These are phyloP conservation scores for Hetaerina titia DNA, from an alignment of 2,888 invertebrate species.

Conservation along the genomic window DNA sequence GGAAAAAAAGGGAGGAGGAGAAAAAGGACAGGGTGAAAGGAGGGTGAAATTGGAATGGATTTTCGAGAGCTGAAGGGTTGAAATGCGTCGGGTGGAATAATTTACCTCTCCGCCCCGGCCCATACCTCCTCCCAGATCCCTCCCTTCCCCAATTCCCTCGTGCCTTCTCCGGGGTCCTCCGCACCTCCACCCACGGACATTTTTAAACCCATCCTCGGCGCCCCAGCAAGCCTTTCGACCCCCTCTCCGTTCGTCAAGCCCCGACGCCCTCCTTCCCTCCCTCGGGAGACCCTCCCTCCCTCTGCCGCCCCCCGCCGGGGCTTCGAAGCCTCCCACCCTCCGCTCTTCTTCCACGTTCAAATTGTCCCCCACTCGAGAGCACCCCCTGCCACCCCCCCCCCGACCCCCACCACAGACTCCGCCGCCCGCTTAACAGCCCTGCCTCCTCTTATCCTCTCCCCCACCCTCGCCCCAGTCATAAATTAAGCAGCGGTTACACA, in stretches of 20 bases:
- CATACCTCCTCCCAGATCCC: constrained; percentile 70
- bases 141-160: constrained; percentile 67
- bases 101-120: constrained; percentile 36
- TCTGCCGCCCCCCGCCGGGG: constrained; percentile 64
- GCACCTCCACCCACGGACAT: constrained; percentile 15
- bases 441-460: constrained; percentile 29
- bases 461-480: constrained; percentile 29
- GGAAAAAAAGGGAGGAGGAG: constrained; percentile 68
- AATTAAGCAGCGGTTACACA: constrained; percentile 67
- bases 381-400: neutral
- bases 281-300: constrained; percentile 20
- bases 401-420: constrained; percentile 33
- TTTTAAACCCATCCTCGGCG: neutral
- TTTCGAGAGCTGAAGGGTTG: constrained; percentile 42
- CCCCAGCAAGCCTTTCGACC: neutral
- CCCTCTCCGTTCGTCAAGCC: too few relatives aligned
- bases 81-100: constrained; percentile 46
- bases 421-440: constrained; percentile 37
- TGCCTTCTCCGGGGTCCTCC: constrained; percentile 45
- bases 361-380: neutral
- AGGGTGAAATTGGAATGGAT: constrained; percentile 75
- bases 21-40: constrained; percentile 73
- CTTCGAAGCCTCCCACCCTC: neutral
- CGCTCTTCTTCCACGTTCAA: neutral
- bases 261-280: neutral